Base-by-base conservation (phyloP, 2,888 invertebrate genomes). In the Pegoplata infirma region DNA sequence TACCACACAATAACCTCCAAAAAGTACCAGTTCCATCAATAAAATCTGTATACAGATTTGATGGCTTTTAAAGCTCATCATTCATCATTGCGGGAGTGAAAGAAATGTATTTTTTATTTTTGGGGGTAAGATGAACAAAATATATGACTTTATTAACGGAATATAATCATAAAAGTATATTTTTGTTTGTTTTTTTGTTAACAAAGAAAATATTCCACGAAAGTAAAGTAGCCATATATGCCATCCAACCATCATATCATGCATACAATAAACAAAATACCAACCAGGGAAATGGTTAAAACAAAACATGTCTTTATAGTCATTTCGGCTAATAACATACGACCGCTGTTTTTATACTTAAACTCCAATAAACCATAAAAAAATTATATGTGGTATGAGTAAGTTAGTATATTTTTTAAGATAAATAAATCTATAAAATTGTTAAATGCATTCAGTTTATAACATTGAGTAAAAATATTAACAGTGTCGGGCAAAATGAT, bases 71-170 rank as follows among this genome's bases (percentile, higher is more conserved):
- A 47, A 55, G 47, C 47, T 71, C 66, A 66, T 7, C 56, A 79
- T 79, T 47, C 66, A 67, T 79, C 66, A 75, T 63, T 58, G 40
- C 1, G 21, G 3, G 5, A 61, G 51, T 3, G 25, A 44, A 7
- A 59, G 17, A 8, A 28, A 28, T n/a, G n/a, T n/a, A n/a, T n/a
- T n/a, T n/a, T n/a, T 23, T 14, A 16, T 10, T 14, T 5, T 1
- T 12, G 25, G n/a, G 28, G 21, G 14, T 8, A 49, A 44, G 23
- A 32, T 12, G 8, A 66, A n/a, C 17, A 14, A 71, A 25, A 56
- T 69, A 61, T 75, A 79, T 71, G 61, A 67, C 75, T 79, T 79
- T 79, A 79, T 79, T 79, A 71, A 75, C 55, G 36, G 55, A 14
- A 40, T 63, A 73, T 64, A 69, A 75, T 53, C 75, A 75, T 75